Conservation (phyloP, 2,113 vertebrate species). For the Beaufortia kweichowensis region DNA sequence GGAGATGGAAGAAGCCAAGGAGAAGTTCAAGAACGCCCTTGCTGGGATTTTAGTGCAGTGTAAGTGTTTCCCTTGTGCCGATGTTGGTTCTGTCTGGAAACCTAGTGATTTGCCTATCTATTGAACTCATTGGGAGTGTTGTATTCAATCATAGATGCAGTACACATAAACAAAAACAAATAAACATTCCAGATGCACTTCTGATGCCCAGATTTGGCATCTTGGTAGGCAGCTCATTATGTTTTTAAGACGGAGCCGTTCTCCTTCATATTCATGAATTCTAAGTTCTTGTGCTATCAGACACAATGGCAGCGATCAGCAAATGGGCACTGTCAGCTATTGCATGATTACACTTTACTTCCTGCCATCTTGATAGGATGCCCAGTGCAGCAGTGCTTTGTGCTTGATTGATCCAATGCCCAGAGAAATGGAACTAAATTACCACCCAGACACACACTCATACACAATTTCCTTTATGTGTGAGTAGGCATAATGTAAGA, state of each 20-base stretch:
- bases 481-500: constrained; percentile 4
- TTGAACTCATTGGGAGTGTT: not conserved
- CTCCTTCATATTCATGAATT: not conserved
- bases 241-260: not conserved
- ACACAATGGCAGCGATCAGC: constrained; percentile 35
- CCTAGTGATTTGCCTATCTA: not conserved
- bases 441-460: constrained; percentile 20
- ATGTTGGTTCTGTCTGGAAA: constrained; percentile 3
- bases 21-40: constrained; percentile 92
- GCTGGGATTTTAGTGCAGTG: constrained; percentile 89
- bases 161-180: not conserved
- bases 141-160: not conserved
- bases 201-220: not conserved
- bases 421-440: constrained; percentile 33
- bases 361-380: constrained; percentile 29
- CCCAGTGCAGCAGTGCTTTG: constrained; percentile 41
- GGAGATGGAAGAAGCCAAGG: constrained; percentile 95
- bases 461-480: constrained; percentile 21
- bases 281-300: constrained; percentile 8
- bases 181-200: not conserved
- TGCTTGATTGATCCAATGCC: constrained; percentile 44
- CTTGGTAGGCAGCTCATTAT: not conserved
- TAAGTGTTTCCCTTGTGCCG: constrained; percentile 69
- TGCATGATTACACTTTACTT: constrained; percentile 30
- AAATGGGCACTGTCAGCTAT: constrained; percentile 40